Conservation (phyloP, 2,888 invertebrate genomes). For the Antitype chi region DNA sequence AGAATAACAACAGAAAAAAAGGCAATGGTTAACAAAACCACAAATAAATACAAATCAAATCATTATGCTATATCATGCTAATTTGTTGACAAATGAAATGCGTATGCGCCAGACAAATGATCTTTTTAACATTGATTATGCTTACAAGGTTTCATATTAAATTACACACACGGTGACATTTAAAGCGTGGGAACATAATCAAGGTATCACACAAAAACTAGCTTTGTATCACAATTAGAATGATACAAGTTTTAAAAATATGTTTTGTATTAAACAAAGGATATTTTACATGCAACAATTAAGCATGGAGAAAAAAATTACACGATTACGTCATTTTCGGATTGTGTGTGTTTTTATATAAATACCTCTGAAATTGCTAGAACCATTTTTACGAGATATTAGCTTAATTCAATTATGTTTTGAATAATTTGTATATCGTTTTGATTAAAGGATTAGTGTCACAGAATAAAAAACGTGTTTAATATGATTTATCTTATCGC, state of each 20-base stretch:
- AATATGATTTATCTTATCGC: conserved; percentile 22
- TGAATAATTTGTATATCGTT: conserved; percentile 14
- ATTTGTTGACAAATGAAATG: conserved; percentile 52
- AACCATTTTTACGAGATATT: conserved; percentile 19
- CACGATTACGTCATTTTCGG: neutral
- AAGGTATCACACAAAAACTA: conserved; percentile 31
- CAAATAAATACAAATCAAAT: conserved; percentile 15
- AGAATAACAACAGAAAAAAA: neutral
- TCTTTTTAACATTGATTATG: conserved; percentile 62
- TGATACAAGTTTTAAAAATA: conserved; percentile 32
- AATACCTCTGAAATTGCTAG: conserved; percentile 19
- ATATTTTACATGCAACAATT: too few relatives aligned
- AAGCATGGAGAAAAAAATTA: conserved; percentile 11
- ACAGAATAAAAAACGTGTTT: conserved; percentile 1
- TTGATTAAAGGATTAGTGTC: conserved; percentile 31
- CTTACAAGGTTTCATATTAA: conserved; percentile 65
- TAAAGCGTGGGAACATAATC: conserved; percentile 60
- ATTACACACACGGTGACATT: conserved; percentile 55
- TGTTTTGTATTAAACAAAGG: conserved; percentile 9
- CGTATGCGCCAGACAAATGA: conserved; percentile 45
- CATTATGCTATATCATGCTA: conserved; percentile 19
- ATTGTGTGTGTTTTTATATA: neutral
- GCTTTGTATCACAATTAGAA: conserved; percentile 31
- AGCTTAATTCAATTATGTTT: conserved; percentile 2
- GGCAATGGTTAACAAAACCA: neutral